phyloP scores from a whole-genome alignment of 2,888 invertebrate species.

The Teleogryllus oceanicus region DNA sequence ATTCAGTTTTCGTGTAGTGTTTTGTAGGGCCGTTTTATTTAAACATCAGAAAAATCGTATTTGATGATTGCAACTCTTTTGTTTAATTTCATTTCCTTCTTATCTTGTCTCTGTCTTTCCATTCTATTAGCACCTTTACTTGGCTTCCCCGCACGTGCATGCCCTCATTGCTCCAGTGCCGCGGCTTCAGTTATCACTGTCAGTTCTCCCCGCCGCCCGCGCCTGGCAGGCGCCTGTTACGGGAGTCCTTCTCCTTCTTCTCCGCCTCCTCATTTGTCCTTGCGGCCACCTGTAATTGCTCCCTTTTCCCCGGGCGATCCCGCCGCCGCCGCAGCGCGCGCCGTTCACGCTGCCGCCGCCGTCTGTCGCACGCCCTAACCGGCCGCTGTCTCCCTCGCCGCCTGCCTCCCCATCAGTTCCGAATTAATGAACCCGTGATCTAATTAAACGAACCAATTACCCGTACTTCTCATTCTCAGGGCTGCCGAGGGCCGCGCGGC shows the following conservation, averaged over 20 bases:
- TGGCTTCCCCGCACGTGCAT: too few species aligned
- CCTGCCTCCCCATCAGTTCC: background rate
- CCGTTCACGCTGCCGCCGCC: background rate
- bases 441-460: constrained; percentile 18
- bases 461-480: background rate
- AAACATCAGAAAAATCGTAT: too few species aligned
- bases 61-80: too few species aligned
- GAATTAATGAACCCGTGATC: constrained; percentile 18
- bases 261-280: background rate
- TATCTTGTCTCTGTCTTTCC: too few species aligned
- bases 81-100: too few species aligned
- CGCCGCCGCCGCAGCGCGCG: background rate
- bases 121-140: too few species aligned
- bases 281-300: constrained; percentile 7
- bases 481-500: background rate
- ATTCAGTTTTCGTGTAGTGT: too few species aligned
- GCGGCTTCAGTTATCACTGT: too few species aligned
- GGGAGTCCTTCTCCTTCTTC: background rate
- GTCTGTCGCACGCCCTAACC: background rate
- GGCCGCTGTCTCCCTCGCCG: background rate
- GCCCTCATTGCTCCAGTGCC: too few species aligned
- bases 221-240: background rate
- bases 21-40: too few species aligned
- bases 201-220: background rate
- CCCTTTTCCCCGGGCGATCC: background rate